Conservation (phyloP, 2,888 invertebrate species). For the Steromphala cineraria region DNA sequence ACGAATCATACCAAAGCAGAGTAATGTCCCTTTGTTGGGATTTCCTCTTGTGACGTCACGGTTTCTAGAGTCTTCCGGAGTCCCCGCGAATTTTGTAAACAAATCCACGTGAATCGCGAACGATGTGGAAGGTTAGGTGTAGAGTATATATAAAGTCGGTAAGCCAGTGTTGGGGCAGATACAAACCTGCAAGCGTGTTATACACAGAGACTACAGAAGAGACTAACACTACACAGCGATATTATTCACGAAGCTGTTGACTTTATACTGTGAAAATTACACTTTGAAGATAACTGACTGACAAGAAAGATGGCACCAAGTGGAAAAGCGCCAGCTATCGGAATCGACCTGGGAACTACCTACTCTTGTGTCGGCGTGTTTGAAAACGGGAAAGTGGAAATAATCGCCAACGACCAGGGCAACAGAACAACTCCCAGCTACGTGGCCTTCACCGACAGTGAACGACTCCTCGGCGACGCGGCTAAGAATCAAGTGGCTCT, state of each 20-base stretch:
- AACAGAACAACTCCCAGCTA: slow-evolving; percentile 86
- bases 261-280: neutral
- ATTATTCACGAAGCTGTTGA: neutral
- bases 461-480: slow-evolving; percentile 77
- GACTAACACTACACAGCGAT: neutral
- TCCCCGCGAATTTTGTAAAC: neutral
- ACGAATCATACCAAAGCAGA: too few species aligned
- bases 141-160: neutral
- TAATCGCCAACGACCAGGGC: slow-evolving; percentile 79
- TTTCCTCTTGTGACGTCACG: neutral
- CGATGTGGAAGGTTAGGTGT: neutral
- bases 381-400: slow-evolving; percentile 77
- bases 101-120: neutral
- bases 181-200: neutral
- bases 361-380: slow-evolving; percentile 80
- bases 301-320: neutral
- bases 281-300: neutral
- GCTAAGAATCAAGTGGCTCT: slow-evolving; percentile 78
- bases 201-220: neutral
- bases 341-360: slow-evolving; percentile 92
- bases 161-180: neutral
- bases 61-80: neutral
- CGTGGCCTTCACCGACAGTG: slow-evolving; percentile 82
- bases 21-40: too few species aligned
- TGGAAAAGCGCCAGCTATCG: slow-evolving; percentile 79